phyloP scores from a whole-genome alignment of 2,113 vertebrate species.

The Vimba vimba region DNA sequence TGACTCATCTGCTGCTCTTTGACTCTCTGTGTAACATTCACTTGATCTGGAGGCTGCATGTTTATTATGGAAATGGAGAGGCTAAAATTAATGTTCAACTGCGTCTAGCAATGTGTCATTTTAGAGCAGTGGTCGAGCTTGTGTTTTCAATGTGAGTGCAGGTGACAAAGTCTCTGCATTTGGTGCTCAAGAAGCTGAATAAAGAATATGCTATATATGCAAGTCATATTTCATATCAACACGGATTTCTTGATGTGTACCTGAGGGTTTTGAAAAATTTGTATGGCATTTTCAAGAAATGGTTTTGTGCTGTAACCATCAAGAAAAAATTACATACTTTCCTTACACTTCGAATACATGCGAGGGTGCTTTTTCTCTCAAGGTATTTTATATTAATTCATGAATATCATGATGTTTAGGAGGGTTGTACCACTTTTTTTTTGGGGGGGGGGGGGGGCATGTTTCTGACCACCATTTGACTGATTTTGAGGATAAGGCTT shows the following conservation, averaged over 20 bases:
- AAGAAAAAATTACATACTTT: not conserved
- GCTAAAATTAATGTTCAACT: not conserved
- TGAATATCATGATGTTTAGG: not conserved
- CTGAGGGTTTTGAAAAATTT: not conserved
- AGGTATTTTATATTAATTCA: not conserved
- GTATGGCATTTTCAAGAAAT: not conserved
- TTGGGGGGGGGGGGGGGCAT: too few relatives aligned
- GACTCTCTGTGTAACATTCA: not conserved
- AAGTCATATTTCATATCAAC: not conserved
- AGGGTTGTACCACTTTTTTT: too few relatives aligned
- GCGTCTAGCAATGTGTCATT: not conserved
- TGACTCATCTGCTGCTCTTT: constrained; percentile 17
- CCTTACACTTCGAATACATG: not conserved
- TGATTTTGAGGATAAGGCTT: too few relatives aligned
- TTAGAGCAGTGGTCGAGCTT: not conserved
- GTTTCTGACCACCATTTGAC: not conserved
- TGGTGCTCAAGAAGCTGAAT: not conserved
- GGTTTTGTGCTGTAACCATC: not conserved
- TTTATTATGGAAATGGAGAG: not conserved
- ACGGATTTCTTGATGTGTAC: not conserved
- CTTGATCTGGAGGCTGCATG: not conserved
- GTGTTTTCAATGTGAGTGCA: not conserved
- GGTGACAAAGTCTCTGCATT: not conserved
- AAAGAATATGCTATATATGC: not conserved
- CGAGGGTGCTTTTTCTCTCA: not conserved